Conservation (phyloP, 2,797 vertebrate species). For the Gallinago stenura region DNA sequence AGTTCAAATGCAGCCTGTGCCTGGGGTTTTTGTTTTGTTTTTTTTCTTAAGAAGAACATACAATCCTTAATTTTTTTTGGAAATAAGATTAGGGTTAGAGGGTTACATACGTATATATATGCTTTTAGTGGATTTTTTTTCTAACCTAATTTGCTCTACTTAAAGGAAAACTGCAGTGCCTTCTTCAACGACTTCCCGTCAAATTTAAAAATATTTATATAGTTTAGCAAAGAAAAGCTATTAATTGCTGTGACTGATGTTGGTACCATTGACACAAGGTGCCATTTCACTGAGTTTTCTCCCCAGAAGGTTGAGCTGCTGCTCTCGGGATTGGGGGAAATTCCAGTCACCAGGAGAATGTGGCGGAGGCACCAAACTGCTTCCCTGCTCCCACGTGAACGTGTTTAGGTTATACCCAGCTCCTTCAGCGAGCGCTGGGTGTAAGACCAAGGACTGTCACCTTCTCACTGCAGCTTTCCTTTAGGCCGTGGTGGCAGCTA, state of each 20-base stretch:
- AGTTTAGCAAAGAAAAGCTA: neutral
- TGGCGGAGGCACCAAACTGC: neutral
- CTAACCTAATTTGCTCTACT: constrained; percentile 26
- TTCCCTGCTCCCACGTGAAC: neutral
- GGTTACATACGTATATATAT: constrained; percentile 34
- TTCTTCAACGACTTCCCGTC: neutral
- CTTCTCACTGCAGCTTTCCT: constrained; percentile 28
- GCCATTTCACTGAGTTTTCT: neutral
- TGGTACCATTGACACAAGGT: neutral
- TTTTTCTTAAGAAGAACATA: constrained; percentile 3
- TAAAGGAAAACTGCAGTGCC: constrained; percentile 57
- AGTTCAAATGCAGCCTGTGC: constrained; percentile 49
- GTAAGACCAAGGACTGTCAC: neutral
- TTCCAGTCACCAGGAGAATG: neutral
- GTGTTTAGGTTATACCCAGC: neutral
- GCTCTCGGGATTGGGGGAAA: neutral
- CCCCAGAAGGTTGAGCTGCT: neutral
- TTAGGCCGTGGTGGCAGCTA: neutral
- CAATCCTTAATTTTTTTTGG: constrained; percentile 1
- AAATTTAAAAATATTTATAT: neutral
- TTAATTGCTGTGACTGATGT: constrained; percentile 40
- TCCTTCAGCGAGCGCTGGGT: neutral
- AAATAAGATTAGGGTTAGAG: constrained; percentile 59
- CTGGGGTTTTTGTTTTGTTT: neutral
- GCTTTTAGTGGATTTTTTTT: constrained; percentile 44